Base-by-base conservation (phyloP, 2,888 invertebrate genomes). In the Eupithecia dodoneata region DNA sequence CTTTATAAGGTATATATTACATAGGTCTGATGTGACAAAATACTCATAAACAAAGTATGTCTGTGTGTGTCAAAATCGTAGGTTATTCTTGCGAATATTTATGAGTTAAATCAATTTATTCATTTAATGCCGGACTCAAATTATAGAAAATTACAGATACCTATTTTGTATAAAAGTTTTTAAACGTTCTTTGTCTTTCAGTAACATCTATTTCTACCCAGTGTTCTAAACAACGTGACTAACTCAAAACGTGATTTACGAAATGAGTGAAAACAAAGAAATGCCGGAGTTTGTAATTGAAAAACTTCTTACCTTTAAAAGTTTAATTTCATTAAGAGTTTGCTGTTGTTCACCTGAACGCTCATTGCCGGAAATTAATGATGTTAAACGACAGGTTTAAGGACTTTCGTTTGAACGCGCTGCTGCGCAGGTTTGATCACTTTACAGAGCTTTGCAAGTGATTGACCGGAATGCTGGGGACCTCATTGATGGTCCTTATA, bases 271-370 rank as follows among this genome's bases (percentile, higher is more conserved):
- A 66, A 18, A n/a, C 52, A 73, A 47, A 70, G 49, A 71, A 71
- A 71, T 63, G 47, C 45, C 59, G 41, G 41, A 59, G 71, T 66
- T 70, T 15, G 65, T 78, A 78, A 78, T 78, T 74, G 76, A 72
- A 76, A 78, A 78, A 76, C 74, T 78, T 78, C n/a, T 76, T 73
- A 76, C 18, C 59, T 47, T 47, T 41, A 41, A 78, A 78, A 76
- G 74, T 74, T 79, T 72, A 76, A 79, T 76, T 79, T 72, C 72
- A 79, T 79, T 74, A 78, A 69, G 52, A 44, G 30, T 72, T 72
- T 71, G 73, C 74, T 76, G 74, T 75, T 76, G 78, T 52, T 74
- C 74, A 77, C 52, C 59, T 71, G 72, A 74, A 73, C 45, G 47
- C 55, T 77, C 67, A 74, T 74, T 77, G 74, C 76, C 42, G 71